These are phyloP conservation scores for Orgyia antiqua DNA, from an alignment of 2,888 invertebrate species.

Conservation along the genomic window DNA sequence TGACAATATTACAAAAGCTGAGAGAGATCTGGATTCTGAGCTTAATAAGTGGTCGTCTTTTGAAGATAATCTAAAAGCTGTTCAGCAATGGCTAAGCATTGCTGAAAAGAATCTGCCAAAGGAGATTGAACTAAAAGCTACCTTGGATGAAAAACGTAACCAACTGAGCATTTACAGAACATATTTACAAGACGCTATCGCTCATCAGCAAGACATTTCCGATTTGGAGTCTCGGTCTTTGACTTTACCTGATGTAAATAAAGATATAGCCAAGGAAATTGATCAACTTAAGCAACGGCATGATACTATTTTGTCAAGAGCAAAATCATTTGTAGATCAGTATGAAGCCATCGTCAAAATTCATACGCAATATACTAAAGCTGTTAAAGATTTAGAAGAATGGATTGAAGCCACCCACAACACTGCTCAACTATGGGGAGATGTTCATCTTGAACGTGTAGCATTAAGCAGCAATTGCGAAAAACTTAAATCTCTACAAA, in stretches of 20 bases:
- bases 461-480: slow-evolving; percentile 92
- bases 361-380: slow-evolving; percentile 92
- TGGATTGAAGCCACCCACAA: slow-evolving; percentile 92
- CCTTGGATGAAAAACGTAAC: slow-evolving; percentile 93
- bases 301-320: slow-evolving; percentile 82
- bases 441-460: slow-evolving; percentile 89
- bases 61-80: slow-evolving; percentile 88
- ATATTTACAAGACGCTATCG: slow-evolving; percentile 88
- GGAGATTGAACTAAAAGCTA: slow-evolving; percentile 89
- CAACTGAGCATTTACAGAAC: slow-evolving; percentile 91
- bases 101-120: slow-evolving; percentile 86
- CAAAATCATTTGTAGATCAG: slow-evolving; percentile 87
- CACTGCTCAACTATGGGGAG: slow-evolving; percentile 89
- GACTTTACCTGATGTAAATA: slow-evolving; percentile 87
- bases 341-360: slow-evolving; percentile 93
- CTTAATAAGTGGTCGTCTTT: slow-evolving; percentile 93
- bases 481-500: slow-evolving; percentile 87
- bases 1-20: slow-evolving; percentile 86
- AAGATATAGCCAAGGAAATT: slow-evolving; percentile 85
- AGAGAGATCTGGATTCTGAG: slow-evolving; percentile 89
- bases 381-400: slow-evolving; percentile 90
- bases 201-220: slow-evolving; percentile 90
- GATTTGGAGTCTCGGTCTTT: slow-evolving; percentile 89
- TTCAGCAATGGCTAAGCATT: slow-evolving; percentile 87
- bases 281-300: slow-evolving; percentile 85